A percentile compares a stretch with the other conserved stretches of the same genome.
phyloP scores from a whole-genome alignment of 1,140 invertebrate genomes.

The Leucophenga varia region DNA sequence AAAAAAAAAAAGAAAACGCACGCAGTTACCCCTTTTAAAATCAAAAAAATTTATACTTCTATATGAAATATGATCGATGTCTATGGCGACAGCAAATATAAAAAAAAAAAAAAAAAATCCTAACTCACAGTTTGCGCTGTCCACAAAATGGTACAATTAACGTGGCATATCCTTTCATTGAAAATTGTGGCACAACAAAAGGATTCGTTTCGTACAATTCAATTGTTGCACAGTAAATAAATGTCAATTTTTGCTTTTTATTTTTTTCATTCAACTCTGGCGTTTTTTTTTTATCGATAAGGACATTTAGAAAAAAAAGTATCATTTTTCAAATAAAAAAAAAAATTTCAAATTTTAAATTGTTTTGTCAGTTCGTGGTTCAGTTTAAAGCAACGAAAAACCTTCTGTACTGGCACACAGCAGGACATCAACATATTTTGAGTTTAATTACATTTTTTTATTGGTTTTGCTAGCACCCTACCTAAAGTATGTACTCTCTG shows the following conservation, averaged over 20 bases:
- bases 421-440: constrained; percentile 47
- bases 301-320: constrained; percentile 53
- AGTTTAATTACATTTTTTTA: constrained; percentile 52
- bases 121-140: too few relatives aligned
- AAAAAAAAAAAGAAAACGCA: constrained; percentile 1
- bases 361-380: constrained; percentile 48
- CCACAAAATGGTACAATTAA: constrained; percentile 53
- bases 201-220: constrained; percentile 21
- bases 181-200: constrained; percentile 38
- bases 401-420: constrained; percentile 24
- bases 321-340: constrained; percentile 50
- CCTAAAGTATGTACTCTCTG: too few relatives aligned
- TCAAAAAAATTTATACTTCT: constrained; percentile 40
- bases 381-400: constrained; percentile 14
- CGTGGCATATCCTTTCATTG: constrained; percentile 50
- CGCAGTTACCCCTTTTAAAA: constrained; percentile 29
- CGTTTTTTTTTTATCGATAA: constrained; percentile 28
- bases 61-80: constrained; percentile 48
- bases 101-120: too few relatives aligned
- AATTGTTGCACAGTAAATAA: constrained; percentile 52
- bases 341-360: constrained; percentile 44
- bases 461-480: constrained; percentile 38
- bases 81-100: too few relatives aligned
- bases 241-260: constrained; percentile 35
- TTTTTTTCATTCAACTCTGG: not conserved